Conservation (phyloP, 2,797 vertebrate genomes). For the Coluber constrictor region DNA sequence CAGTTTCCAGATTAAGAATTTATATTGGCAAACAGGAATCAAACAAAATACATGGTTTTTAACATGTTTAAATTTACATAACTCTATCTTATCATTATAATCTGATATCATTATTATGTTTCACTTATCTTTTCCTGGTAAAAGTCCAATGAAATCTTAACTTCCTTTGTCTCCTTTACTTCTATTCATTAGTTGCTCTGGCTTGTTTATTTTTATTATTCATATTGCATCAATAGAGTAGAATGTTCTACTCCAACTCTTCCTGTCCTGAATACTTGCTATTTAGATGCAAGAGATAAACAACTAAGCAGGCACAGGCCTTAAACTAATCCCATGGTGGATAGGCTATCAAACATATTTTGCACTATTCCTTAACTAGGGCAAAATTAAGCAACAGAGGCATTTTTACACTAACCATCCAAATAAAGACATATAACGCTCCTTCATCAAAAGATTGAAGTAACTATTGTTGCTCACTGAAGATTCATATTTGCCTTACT, state of each 20-base stretch:
- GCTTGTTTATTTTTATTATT: neutral
- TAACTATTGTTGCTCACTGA: neutral
- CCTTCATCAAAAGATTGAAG: neutral
- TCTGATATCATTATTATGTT: neutral
- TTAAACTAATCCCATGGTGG: neutral
- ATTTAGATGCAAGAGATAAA: neutral
- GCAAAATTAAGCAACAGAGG: neutral
- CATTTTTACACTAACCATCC: neutral
- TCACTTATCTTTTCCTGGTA: neutral
- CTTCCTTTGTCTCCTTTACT: neutral
- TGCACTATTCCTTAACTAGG: neutral
- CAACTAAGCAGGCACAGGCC: neutral
- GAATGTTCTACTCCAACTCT: neutral
- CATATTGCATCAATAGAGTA: neutral
- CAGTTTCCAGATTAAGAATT: neutral
- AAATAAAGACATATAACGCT: neutral
- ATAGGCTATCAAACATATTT: neutral
- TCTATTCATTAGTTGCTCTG: neutral
- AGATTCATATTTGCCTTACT: neutral
- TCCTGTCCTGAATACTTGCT: neutral
- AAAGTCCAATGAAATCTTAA: neutral
- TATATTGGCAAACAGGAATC: neutral
- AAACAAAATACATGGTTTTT: neutral
- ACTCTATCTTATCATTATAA: neutral
- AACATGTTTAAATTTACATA: neutral